Evolutionary conservation across 2,113 vertebrate genomes (phyloP).

Genomic region (Thamnophis sirtalis): DNA sequence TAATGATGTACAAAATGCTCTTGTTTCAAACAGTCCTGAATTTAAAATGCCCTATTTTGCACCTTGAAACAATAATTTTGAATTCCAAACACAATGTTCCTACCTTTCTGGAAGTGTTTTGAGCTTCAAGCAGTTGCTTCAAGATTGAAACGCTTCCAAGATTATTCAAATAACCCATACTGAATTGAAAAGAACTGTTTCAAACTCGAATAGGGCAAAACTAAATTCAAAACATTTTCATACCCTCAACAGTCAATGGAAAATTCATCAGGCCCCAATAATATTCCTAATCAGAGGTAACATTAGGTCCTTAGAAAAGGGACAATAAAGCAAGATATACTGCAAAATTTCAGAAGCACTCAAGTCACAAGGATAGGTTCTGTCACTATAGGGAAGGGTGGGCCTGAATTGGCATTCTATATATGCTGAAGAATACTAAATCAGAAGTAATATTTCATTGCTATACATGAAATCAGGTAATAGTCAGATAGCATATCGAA

Average conservation of each 20-base stretch:
- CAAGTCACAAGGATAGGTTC: neutral
- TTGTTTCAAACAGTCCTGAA: neutral
- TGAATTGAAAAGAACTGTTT: neutral
- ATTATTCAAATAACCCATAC: neutral
- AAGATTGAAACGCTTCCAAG: neutral
- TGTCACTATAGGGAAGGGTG: neutral
- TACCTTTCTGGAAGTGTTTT: neutral
- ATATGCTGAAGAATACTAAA: neutral
- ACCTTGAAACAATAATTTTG: neutral
- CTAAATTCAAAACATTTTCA: neutral
- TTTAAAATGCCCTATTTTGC: neutral
- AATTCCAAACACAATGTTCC: neutral
- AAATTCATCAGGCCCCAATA: neutral
- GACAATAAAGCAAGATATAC: neutral
- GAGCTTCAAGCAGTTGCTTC: neutral
- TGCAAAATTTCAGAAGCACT: neutral
- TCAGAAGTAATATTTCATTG: neutral
- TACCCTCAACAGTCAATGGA: neutral
- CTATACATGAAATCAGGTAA: neutral
- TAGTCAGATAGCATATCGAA: neutral
- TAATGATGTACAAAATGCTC: neutral
- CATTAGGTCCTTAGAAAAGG: neutral
- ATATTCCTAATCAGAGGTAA: neutral
- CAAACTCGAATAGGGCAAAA: neutral
- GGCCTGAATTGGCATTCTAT: neutral